Conservation (phyloP, 1,140 invertebrate species). For the Stratiolaelaps scimitus region DNA sequence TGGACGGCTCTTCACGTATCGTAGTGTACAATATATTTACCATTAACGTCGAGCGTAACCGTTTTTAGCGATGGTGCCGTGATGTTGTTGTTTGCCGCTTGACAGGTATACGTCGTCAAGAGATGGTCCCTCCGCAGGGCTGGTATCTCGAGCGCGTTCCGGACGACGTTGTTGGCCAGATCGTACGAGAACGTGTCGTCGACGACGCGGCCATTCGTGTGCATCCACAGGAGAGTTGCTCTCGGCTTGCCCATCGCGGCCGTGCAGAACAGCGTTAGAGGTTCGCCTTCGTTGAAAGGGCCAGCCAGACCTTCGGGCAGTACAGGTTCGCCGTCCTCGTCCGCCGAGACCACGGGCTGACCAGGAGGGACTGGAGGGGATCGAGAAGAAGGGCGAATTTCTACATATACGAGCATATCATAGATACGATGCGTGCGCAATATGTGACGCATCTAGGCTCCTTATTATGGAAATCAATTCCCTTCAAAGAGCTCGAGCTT, state of each 20-base stretch:
- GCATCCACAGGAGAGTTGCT: not conserved
- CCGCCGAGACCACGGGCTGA: conserved; percentile 2
- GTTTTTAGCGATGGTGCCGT: conserved; percentile 50
- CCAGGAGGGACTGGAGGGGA: conserved; percentile 29
- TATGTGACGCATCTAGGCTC: too few species aligned
- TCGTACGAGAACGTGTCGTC: conserved; percentile 46
- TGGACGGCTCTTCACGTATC: too few species aligned
- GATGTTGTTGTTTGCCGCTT: conserved; percentile 51
- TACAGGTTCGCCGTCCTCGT: not conserved
- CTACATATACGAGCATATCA: too few species aligned
- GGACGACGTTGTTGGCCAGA: conserved; percentile 54
- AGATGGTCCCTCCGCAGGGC: conserved; percentile 54
- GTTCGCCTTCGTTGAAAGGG: conserved; percentile 55
- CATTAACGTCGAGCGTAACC: conserved; percentile 73
- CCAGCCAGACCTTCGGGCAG: conserved; percentile 44
- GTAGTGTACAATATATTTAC: conserved; percentile 49
- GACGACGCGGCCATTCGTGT: conserved; percentile 30
- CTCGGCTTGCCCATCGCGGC: conserved; percentile 45
- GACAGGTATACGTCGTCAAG: conserved; percentile 55
- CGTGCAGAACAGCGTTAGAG: conserved; percentile 54
- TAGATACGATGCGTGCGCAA: too few species aligned
- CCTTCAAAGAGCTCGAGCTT: too few species aligned
- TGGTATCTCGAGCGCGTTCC: conserved; percentile 55
- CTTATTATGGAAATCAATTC: too few species aligned
- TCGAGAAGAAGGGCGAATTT: not conserved